A percentile compares a stretch with the other conserved stretches of the same genome.
Conservation (phyloP, 2,113 vertebrate species). For the Antennarius striatus region DNA sequence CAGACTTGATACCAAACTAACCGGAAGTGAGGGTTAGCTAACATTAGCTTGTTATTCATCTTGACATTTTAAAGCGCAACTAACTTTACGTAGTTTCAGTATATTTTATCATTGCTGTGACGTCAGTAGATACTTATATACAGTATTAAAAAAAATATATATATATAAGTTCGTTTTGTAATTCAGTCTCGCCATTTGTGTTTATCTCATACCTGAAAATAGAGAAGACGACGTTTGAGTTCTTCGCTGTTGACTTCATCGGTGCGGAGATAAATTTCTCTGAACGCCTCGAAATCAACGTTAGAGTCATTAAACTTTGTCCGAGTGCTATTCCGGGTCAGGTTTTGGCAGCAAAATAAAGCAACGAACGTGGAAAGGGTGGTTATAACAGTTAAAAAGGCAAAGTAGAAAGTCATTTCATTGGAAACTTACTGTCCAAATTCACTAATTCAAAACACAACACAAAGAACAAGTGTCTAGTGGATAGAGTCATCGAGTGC, state of each 20-base stretch:
- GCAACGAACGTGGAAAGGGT: background rate
- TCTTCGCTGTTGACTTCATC: slow-evolving; percentile 38
- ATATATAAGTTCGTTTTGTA: too few species aligned
- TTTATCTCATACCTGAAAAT: slow-evolving; percentile 51
- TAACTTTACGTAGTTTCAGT: too few species aligned
- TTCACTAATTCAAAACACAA: background rate
- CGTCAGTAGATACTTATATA: too few species aligned
- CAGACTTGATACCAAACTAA: too few species aligned
- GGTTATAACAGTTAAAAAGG: background rate
- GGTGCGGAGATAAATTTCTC: slow-evolving; percentile 17
- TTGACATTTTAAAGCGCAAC: too few species aligned
- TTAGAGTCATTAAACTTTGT: background rate
- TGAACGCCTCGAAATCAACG: slow-evolving; percentile 36
- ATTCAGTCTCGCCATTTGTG: too few species aligned
- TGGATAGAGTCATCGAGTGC: accelerated
- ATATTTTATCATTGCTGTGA: too few species aligned
- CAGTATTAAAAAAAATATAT: too few species aligned
- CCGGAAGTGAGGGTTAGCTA: too few species aligned
- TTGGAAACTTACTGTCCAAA: accelerated
- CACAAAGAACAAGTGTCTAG: slow-evolving; percentile 1
- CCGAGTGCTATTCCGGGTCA: background rate
- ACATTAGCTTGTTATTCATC: too few species aligned
- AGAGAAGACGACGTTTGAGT: slow-evolving; percentile 7
- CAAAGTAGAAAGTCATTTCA: slow-evolving; percentile 24
- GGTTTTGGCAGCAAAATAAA: background rate